These are phyloP conservation scores for Papilio polytes DNA, from an alignment of 1,140 invertebrate genomes.

Conservation along the genomic window DNA sequence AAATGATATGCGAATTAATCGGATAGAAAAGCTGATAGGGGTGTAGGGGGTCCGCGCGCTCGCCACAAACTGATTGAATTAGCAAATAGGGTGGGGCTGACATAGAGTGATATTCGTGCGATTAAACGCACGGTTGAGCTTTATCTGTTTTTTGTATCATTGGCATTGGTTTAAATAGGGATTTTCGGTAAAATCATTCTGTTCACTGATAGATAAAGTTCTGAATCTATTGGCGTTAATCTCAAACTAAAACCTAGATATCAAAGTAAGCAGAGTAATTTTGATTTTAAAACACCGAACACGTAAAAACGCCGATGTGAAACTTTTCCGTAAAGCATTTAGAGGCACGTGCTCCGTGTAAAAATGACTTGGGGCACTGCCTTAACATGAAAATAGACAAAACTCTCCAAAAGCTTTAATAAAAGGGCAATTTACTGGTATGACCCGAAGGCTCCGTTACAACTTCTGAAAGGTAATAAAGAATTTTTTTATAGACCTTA, in stretches of 20 bases:
- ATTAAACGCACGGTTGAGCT: not conserved
- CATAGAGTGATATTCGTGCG: not conserved
- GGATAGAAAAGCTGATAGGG: not conserved
- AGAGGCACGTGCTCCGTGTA: not conserved
- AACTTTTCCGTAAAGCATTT: not conserved
- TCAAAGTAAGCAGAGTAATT: too few species aligned
- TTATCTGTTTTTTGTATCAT: not conserved
- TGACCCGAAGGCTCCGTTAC: not conserved
- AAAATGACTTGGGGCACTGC: not conserved
- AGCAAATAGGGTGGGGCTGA: not conserved
- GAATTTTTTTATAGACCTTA: not conserved
- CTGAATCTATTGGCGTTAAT: too few species aligned
- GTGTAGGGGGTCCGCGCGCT: not conserved
- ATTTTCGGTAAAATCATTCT: not conserved
- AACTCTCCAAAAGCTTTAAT: not conserved
- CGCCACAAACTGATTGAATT: conserved; percentile 8
- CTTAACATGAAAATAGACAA: conserved; percentile 5
- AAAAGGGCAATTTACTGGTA: conserved; percentile 3
- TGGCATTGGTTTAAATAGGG: not conserved
- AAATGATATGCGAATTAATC: conserved; percentile 8
- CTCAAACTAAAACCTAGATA: too few species aligned
- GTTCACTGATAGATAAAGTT: not conserved
- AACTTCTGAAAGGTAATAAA: conserved; percentile 9
- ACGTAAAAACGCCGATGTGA: not conserved
- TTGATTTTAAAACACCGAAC: not conserved